A percentile compares a stretch with the other conserved stretches of the same genome.
phyloP scores from a whole-genome alignment of 2,113 vertebrate species.

The Prunella fulvescens region DNA sequence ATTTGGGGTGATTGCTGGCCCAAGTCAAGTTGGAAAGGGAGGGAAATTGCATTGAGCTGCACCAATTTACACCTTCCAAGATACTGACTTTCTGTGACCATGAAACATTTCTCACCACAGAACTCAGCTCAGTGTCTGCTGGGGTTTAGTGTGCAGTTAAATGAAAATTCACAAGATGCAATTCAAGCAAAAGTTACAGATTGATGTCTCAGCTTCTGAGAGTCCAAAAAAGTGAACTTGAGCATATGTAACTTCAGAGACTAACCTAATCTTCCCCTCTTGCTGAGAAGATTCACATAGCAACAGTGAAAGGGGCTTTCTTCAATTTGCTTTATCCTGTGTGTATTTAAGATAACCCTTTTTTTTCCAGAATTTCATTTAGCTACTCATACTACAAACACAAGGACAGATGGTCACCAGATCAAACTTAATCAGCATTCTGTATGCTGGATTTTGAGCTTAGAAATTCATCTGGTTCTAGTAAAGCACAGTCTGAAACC shows the following conservation, averaged over 20 bases:
- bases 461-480: constrained; percentile 68
- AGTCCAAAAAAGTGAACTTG: constrained; percentile 3
- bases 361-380: constrained; percentile 55
- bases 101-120: background rate
- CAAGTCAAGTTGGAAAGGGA: background rate
- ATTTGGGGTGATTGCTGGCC: background rate
- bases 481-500: constrained; percentile 57
- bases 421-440: constrained; percentile 65
- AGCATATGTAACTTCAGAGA: constrained; percentile 9
- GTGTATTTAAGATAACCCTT: constrained; percentile 53
- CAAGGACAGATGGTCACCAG: constrained; percentile 67
- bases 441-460: constrained; percentile 56
- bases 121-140: background rate
- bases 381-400: constrained; percentile 59
- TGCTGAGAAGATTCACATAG: constrained; percentile 45
- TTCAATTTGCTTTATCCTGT: constrained; percentile 49
- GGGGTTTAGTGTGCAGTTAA: background rate
- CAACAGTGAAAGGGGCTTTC: constrained; percentile 48
- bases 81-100: background rate
- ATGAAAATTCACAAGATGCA: constrained; percentile 17
- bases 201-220: constrained; percentile 2
- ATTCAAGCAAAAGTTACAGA: constrained; percentile 14
- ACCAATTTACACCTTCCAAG: background rate
- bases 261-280: constrained; percentile 9
- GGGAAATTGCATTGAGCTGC: background rate